A percentile compares a stretch with the other conserved stretches of the same genome.
Evolutionary conservation across 2,113 vertebrate genomes (phyloP).

Genomic region (Lepus americanus): DNA sequence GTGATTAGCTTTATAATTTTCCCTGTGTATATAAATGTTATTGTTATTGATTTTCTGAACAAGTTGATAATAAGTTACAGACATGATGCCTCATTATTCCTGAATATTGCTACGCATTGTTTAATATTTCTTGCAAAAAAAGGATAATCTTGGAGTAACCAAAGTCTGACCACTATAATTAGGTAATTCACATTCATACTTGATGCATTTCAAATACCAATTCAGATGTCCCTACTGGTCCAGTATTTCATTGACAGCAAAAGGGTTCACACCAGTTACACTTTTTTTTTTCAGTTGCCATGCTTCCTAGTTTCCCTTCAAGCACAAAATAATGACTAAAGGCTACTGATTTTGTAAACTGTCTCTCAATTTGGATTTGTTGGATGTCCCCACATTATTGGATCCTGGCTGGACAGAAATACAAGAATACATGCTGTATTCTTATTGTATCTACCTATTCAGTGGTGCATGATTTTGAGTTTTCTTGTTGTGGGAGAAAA

Average conservation of each 20-base stretch:
- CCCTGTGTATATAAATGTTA: background rate
- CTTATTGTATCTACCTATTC: background rate
- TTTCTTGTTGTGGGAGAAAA: background rate
- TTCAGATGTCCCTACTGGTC: background rate
- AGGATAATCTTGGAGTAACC: background rate
- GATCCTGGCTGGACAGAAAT: background rate
- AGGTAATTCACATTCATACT: background rate
- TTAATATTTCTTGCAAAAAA: background rate
- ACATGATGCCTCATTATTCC: background rate
- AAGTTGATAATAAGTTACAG: background rate
- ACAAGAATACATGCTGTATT: background rate
- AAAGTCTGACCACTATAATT: background rate
- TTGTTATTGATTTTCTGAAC: background rate
- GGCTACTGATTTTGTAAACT: background rate
- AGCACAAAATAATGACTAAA: background rate
- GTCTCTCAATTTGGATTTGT: background rate
- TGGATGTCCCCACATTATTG: background rate
- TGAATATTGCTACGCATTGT: background rate
- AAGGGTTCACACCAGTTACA: background rate
- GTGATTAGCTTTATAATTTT: background rate
- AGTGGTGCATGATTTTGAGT: background rate
- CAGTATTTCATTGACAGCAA: background rate
- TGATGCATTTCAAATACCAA: background rate
- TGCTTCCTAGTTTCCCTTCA: background rate
- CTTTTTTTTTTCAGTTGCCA: background rate